Conservation (phyloP, 2,113 vertebrate species). For the Hystrix cristata region DNA sequence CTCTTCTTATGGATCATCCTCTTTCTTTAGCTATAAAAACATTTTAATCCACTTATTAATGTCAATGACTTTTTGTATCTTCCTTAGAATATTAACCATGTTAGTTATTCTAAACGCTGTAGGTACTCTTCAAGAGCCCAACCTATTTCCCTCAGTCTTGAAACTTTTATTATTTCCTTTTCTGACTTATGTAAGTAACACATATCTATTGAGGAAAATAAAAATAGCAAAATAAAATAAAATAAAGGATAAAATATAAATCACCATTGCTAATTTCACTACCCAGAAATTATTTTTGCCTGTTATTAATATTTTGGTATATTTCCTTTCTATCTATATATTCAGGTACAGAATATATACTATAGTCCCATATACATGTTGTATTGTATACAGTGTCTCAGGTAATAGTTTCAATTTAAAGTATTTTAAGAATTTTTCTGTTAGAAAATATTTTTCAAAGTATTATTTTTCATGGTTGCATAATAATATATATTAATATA, state of each 20-base stretch:
- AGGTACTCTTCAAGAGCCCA: neutral
- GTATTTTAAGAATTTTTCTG: neutral
- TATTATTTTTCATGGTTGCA: neutral
- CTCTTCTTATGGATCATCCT: neutral
- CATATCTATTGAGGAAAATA: neutral
- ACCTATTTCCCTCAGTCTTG: neutral
- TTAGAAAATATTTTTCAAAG: neutral
- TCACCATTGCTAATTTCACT: neutral
- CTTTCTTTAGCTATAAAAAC: slow-evolving; percentile 15
- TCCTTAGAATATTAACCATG: neutral
- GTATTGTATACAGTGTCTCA: neutral
- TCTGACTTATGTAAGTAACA: slow-evolving; percentile 20
- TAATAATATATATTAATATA: neutral
- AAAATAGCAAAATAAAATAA: slow-evolving; percentile 39
- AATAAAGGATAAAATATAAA: neutral
- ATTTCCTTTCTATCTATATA: slow-evolving; percentile 5
- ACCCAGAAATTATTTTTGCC: slow-evolving; percentile 17
- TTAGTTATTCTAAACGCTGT: neutral
- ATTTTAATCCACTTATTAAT: slow-evolving; percentile 1
- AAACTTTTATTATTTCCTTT: slow-evolving; percentile 21
- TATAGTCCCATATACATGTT: neutral
- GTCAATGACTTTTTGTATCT: neutral
- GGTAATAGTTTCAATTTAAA: neutral
- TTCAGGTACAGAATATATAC: neutral
- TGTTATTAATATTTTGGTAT: slow-evolving; percentile 29